A percentile compares a stretch with the other conserved stretches of the same genome.
Evolutionary conservation across 2,113 vertebrate genomes (phyloP).

Genomic region (Vombatus ursinus): DNA sequence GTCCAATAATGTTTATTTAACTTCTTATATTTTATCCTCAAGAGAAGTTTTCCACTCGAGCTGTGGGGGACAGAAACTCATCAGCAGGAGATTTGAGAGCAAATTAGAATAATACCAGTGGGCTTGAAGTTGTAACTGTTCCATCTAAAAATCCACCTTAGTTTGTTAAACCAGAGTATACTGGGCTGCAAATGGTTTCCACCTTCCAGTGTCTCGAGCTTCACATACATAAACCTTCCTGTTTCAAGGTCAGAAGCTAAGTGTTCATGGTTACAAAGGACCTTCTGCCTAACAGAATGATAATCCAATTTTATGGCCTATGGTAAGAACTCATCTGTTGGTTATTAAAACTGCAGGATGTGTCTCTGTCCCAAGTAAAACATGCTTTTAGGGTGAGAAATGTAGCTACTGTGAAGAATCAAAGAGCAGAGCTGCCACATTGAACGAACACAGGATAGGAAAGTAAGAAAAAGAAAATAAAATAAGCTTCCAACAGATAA

Average conservation of each 20-base stretch:
- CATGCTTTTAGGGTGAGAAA: conserved; percentile 75
- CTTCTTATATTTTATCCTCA: conserved; percentile 75
- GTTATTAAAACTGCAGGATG: conserved; percentile 82
- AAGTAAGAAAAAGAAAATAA: conserved; percentile 81
- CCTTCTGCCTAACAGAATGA: conserved; percentile 81
- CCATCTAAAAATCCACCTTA: conserved; percentile 79
- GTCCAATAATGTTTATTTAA: conserved; percentile 71
- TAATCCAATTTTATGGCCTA: conserved; percentile 80
- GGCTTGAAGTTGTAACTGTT: conserved; percentile 81
- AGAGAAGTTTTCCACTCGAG: conserved; percentile 57
- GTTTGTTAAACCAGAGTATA: conserved; percentile 80
- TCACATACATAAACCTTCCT: conserved; percentile 81
- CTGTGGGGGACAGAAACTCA: conserved; percentile 77
- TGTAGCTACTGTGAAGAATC: conserved; percentile 63
- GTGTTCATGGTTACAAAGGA: conserved; percentile 78
- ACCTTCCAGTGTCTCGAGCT: conserved; percentile 49
- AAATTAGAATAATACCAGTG: conserved; percentile 79
- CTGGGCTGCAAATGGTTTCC: conserved; percentile 67
- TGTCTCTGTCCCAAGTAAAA: conserved; percentile 79
- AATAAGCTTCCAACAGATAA: conserved; percentile 81
- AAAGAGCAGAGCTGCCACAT: conserved; percentile 76
- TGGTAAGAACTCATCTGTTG: conserved; percentile 78
- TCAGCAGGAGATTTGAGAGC: conserved; percentile 76
- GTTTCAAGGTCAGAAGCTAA: conserved; percentile 83
- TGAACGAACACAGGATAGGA: conserved; percentile 77